phyloP scores from a whole-genome alignment of 30 jellyfish, hydroid and myxozoan genomes.

The Mastigias papua region DNA sequence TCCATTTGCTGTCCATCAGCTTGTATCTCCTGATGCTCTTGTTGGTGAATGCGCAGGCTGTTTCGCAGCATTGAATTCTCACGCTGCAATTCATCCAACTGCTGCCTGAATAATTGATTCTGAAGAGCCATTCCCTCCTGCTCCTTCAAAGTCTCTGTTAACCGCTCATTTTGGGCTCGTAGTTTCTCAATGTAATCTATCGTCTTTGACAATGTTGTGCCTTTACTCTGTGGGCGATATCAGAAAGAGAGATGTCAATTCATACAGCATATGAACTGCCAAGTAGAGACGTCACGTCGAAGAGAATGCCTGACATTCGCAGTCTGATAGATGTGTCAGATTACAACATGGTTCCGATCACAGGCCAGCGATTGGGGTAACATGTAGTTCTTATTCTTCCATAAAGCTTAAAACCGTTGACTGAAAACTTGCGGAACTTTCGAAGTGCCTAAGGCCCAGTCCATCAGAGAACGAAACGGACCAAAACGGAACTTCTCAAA shows the following conservation, averaged over 20 bases:
- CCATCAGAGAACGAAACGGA: too few species aligned
- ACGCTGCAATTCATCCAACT: constrained; percentile 88
- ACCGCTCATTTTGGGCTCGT: constrained; percentile 89
- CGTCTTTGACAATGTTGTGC: constrained; percentile 94
- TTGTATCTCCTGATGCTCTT: constrained; percentile 54
- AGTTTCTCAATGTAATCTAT: constrained; percentile 89
- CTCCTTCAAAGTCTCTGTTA: constrained; percentile 87
- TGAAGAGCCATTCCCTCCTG: constrained; percentile 89
- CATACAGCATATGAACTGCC: too few species aligned
- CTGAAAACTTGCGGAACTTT: too few species aligned
- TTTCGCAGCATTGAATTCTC: constrained; percentile 90
- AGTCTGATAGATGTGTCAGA: too few species aligned
- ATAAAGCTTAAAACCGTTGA: too few species aligned
- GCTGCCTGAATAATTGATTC: constrained; percentile 94
- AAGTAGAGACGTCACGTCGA: too few species aligned
- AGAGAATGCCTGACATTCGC: too few species aligned
- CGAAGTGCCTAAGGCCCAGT: too few species aligned
- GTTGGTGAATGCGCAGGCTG: constrained; percentile 82
- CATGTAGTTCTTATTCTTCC: too few species aligned
- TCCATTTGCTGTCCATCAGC: constrained; percentile 74
- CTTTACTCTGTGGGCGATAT: constrained; percentile 75
- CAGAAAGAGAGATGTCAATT: neutral
- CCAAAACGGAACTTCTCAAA: too few species aligned
- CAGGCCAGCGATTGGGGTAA: too few species aligned
- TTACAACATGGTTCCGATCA: too few species aligned